phyloP scores from a whole-genome alignment of 2,888 invertebrate species.

The Notocelia uddmanniana region DNA sequence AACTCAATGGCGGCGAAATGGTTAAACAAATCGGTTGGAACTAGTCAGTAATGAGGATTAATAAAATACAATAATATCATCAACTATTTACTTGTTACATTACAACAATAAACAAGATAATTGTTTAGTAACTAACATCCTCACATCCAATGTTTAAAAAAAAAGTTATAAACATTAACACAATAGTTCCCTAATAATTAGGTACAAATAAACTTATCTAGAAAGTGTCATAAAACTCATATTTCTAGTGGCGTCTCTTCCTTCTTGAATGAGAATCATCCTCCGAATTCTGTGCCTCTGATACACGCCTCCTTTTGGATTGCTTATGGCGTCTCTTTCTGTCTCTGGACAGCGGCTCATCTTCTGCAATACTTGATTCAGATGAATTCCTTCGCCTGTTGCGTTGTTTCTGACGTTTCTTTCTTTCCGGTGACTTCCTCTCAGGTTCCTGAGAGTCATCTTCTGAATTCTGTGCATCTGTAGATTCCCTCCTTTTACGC shows the following conservation, averaged over 20 bases:
- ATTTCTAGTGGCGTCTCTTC: constrained; percentile 12
- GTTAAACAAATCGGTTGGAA: neutral
- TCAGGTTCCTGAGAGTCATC: neutral
- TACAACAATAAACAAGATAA: constrained; percentile 11
- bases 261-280: constrained; percentile 20
- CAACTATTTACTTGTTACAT: constrained; percentile 1
- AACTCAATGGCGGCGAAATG: no score
- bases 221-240: neutral
- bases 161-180: neutral
- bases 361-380: constrained; percentile 9
- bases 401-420: constrained; percentile 13
- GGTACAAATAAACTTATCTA: neutral
- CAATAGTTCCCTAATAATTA: neutral
- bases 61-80: constrained; percentile 5
- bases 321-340: constrained; percentile 17
- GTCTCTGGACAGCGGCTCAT: constrained; percentile 5
- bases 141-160: neutral
- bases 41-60: neutral
- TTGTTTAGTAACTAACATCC: neutral
- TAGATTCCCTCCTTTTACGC: constrained; percentile 6
- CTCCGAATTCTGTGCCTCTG: constrained; percentile 7
- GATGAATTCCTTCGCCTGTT: constrained; percentile 5
- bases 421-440: neutral
- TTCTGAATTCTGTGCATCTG: neutral
- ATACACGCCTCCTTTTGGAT: neutral